These are phyloP conservation scores for Polia nebulosa DNA, from an alignment of 2,888 invertebrate species.

Conservation along the genomic window DNA sequence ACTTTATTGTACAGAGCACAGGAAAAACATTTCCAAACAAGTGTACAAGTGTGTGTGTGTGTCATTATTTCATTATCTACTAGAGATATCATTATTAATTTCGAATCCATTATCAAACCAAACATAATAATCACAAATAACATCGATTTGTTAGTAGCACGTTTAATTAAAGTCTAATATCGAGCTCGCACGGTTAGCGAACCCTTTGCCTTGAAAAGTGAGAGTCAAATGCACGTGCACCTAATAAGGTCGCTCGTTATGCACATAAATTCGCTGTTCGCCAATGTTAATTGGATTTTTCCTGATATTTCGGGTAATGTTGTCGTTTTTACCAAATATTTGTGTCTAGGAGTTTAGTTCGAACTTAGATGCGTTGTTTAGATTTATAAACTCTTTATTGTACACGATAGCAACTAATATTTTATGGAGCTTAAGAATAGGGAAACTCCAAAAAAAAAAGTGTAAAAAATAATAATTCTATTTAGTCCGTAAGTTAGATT, in stretches of 20 bases:
- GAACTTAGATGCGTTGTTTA: not conserved
- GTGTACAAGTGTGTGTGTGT: no score
- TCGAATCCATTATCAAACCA: not conserved
- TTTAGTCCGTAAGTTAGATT: no score
- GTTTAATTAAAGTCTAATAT: conserved; percentile 45
- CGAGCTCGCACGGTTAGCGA: conserved; percentile 57
- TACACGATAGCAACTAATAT: no score
- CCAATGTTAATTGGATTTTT: conserved; percentile 39
- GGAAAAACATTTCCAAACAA: no score
- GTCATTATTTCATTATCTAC: no score
- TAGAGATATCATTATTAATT: not conserved
- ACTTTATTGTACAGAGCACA: no score
- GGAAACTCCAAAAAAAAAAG: not conserved
- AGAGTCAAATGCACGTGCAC: conserved; percentile 59
- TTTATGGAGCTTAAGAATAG: no score
- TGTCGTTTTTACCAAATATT: conserved; percentile 12
- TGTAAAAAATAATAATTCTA: no score
- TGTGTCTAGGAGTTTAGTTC: not conserved
- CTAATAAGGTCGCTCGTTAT: conserved; percentile 60
- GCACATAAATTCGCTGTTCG: conserved; percentile 49
- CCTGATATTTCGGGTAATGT: conserved; percentile 10
- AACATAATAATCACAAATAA: not conserved
- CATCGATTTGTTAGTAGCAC: conserved; percentile 8
- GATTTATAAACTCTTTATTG: no score
- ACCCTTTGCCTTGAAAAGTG: conserved; percentile 68